Evolutionary conservation across 2,113 vertebrate genomes (phyloP).

Genomic region (Plecturocebus donacophilus): DNA sequence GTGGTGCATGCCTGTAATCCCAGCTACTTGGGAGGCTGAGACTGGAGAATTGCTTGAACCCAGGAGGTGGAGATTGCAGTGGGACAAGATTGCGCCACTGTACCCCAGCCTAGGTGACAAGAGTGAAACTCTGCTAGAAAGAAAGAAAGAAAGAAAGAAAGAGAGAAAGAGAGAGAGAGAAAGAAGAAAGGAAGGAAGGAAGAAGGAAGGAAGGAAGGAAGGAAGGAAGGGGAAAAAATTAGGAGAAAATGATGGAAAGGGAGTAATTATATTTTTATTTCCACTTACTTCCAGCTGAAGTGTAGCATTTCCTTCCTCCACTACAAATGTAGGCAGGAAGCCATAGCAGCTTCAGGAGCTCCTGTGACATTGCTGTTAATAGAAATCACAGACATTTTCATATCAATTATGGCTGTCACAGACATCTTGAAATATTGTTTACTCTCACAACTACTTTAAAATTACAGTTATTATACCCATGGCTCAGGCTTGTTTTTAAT

Average conservation of each 20-base stretch:
- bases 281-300: neutral
- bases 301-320: neutral
- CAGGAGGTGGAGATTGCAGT: too few relatives aligned
- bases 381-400: neutral
- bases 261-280: neutral
- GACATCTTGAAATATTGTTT: neutral
- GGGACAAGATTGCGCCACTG: too few relatives aligned
- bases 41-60: too few relatives aligned
- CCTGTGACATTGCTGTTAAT: neutral
- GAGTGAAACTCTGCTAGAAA: too few relatives aligned
- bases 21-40: too few relatives aligned
- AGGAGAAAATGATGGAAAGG: neutral
- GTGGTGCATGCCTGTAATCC: too few relatives aligned
- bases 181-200: too few relatives aligned
- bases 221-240: too few relatives aligned
- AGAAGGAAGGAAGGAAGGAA: too few relatives aligned
- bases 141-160: too few relatives aligned
- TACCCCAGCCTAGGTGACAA: too few relatives aligned
- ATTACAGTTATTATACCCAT: neutral
- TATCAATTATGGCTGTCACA: neutral
- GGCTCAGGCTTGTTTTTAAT: neutral
- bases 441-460: neutral
- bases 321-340: neutral
- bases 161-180: too few relatives aligned
- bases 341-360: neutral